These are phyloP conservation scores for Drosophila bocqueti DNA, from an alignment of 1,140 invertebrate genomes.

Conservation along the genomic window DNA sequence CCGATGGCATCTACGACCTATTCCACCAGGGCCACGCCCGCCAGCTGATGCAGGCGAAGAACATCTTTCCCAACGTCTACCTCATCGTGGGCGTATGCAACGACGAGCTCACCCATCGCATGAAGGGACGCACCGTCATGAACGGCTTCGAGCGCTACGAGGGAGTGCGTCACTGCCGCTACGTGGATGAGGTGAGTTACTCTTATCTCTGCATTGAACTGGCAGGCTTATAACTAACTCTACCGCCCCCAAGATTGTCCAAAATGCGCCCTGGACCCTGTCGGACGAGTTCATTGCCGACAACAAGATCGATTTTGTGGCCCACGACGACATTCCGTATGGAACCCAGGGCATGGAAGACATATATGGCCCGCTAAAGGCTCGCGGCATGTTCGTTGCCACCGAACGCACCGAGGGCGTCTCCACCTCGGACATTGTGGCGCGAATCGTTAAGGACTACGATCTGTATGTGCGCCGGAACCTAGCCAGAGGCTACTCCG, in stretches of 20 bases:
- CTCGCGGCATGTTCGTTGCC: slow-evolving; percentile 98
- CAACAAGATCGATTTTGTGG: slow-evolving; percentile 99
- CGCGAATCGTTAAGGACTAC: slow-evolving; percentile 99
- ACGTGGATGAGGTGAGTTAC: slow-evolving; percentile 95
- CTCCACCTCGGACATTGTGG: slow-evolving; percentile 99
- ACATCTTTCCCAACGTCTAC: slow-evolving; percentile 98
- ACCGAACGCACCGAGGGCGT: slow-evolving; percentile 98
- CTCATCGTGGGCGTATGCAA: slow-evolving; percentile 99
- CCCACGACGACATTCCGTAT: slow-evolving; percentile 99
- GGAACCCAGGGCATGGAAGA: slow-evolving; percentile 94
- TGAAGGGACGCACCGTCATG: slow-evolving; percentile 99
- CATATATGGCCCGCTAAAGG: slow-evolving; percentile 96
- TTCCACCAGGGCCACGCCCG: slow-evolving; percentile 99
- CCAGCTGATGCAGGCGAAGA: slow-evolving; percentile 99
- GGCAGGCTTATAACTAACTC: neutral
- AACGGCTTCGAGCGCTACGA: slow-evolving; percentile 98
- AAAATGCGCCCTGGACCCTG: slow-evolving; percentile 98
- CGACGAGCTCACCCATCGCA: slow-evolving; percentile 94
- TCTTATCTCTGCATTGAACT: neutral
- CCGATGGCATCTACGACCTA: slow-evolving; percentile 98
- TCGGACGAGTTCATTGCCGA: slow-evolving; percentile 95
- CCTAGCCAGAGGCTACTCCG: slow-evolving; percentile 98
- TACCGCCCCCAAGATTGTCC: slow-evolving; percentile 88
- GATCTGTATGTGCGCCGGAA: slow-evolving; percentile 99
- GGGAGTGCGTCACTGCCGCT: slow-evolving; percentile 98